These are phyloP conservation scores for Glandiceps talaboti DNA, from an alignment of 53 echinoderm and acorn worm species.

Conservation along the genomic window DNA sequence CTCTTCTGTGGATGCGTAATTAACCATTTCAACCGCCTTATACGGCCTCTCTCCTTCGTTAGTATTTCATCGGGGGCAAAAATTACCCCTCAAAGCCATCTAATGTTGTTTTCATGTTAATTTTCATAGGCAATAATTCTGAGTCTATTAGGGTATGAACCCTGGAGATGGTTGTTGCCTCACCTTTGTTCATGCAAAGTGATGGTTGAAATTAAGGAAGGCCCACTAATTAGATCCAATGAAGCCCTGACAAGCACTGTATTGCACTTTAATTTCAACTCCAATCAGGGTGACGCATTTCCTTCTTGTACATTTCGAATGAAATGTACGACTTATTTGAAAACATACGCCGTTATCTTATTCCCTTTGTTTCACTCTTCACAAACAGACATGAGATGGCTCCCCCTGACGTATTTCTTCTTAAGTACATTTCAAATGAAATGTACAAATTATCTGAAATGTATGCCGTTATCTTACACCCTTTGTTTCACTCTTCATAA, in stretches of 20 bases:
- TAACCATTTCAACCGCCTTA: not conserved
- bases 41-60: not conserved
- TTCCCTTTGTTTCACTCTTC: not conserved
- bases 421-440: not conserved
- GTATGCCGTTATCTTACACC: too few relatives aligned
- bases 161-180: not conserved
- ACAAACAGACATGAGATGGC: not conserved
- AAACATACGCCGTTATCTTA: too few relatives aligned
- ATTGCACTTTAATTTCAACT: not conserved
- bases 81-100: not conserved
- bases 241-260: not conserved
- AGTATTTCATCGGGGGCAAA: not conserved
- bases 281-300: not conserved
- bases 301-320: not conserved
- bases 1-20: not conserved
- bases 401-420: too few relatives aligned
- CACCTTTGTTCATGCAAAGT: not conserved
- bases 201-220: not conserved
- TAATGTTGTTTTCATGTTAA: not conserved
- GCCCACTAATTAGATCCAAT: not conserved
- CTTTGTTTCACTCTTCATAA: too few relatives aligned
- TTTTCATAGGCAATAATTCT: not conserved
- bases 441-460: too few relatives aligned
- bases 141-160: not conserved
- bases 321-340: not conserved